phyloP scores from a whole-genome alignment of 2,888 invertebrate genomes.

The Argyresthia goedartella region DNA sequence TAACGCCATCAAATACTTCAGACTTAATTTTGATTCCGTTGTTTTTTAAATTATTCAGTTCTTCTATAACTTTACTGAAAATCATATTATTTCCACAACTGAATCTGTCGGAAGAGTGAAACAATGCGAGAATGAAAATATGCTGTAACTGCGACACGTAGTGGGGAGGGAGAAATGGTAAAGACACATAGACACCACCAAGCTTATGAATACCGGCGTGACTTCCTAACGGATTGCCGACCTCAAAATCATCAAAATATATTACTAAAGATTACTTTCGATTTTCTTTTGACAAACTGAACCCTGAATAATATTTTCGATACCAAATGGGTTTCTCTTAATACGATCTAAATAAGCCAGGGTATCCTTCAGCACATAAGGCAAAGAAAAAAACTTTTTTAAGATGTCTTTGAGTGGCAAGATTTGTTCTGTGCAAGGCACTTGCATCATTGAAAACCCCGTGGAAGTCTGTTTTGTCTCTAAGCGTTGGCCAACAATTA shows the following conservation, averaged over 20 bases:
- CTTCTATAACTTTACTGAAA: slow-evolving; percentile 5
- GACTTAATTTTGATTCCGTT: neutral
- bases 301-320: slow-evolving; percentile 8
- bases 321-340: slow-evolving; percentile 2
- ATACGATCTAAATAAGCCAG: slow-evolving; percentile 6
- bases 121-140: slow-evolving; percentile 3
- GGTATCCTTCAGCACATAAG: slow-evolving; percentile 6
- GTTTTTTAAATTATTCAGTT: slow-evolving; percentile 2
- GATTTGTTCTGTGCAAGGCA: slow-evolving; percentile 5
- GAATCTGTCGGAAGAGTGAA: slow-evolving; percentile 7
- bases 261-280: neutral
- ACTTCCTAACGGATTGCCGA: slow-evolving; percentile 4
- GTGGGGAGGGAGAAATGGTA: slow-evolving; percentile 3
- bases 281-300: slow-evolving; percentile 6
- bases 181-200: slow-evolving; percentile 1
- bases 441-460: neutral
- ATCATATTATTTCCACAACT: slow-evolving; percentile 6
- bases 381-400: slow-evolving; percentile 6
- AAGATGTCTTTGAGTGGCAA: slow-evolving; percentile 7
- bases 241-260: slow-evolving; percentile 4
- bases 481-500: slow-evolving; percentile 4
- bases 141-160: neutral
- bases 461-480: slow-evolving; percentile 1
- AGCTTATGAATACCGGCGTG: slow-evolving; percentile 5
- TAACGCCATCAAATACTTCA: neutral